A percentile compares a stretch with the other conserved stretches of the same genome.
Conservation (phyloP, 1,140 invertebrate genomes). For the Sipha flava region DNA sequence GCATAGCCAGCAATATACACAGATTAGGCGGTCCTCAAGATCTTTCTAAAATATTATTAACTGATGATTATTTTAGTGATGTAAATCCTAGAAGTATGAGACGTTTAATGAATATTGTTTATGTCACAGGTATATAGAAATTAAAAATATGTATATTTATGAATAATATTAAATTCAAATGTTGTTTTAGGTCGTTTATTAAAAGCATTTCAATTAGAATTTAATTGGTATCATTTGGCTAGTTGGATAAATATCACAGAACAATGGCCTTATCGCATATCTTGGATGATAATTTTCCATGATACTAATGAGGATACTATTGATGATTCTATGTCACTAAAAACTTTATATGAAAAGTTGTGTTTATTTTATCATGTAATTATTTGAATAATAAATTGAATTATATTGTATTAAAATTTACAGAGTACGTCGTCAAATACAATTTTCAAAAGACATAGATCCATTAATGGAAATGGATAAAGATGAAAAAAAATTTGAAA, state of each 20-base stretch:
- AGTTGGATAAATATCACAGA: conserved; percentile 98
- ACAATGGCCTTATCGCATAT: conserved; percentile 95
- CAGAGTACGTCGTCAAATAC: conserved; percentile 71
- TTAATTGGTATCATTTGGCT: conserved; percentile 95
- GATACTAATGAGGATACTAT: conserved; percentile 79
- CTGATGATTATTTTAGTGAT: conserved; percentile 94
- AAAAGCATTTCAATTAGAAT: conserved; percentile 97
- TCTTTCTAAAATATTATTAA: conserved; percentile 76
- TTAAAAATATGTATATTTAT: background rate
- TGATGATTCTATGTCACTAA: conserved; percentile 76
- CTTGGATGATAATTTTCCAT: conserved; percentile 92
- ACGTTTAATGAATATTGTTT: conserved; percentile 93
- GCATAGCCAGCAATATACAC: conserved; percentile 78
- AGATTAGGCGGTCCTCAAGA: conserved; percentile 59
- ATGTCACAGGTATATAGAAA: conserved; percentile 67
- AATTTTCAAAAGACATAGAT: conserved; percentile 75
- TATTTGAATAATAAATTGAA: background rate
- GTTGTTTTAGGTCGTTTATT: conserved; percentile 68
- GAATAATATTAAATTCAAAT: background rate
- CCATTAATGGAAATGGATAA: conserved; percentile 83
- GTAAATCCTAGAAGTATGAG: conserved; percentile 95
- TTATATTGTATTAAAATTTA: conserved; percentile 35
- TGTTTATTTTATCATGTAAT: conserved; percentile 38
- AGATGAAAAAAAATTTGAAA: conserved; percentile 88
- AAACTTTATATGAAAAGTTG: conserved; percentile 86